Percentiles rank a stretch among this genome's conserved stretches.
Evolutionary conservation across 2,797 vertebrate genomes (phyloP).

Genomic region (Gallinago stenura): DNA sequence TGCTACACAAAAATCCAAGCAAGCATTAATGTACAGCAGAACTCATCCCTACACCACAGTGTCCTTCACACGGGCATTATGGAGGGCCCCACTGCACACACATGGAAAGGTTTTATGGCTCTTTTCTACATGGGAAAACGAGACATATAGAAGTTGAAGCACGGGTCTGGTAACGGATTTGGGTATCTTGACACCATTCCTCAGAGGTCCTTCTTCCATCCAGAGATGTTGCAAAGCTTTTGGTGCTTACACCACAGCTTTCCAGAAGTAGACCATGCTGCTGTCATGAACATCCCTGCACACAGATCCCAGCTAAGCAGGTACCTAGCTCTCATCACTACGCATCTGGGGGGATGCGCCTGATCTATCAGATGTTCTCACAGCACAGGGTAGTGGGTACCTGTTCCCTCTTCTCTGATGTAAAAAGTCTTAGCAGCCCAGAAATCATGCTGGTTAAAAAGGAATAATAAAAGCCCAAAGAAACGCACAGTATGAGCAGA

Average conservation of each 20-base stretch:
- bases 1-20: background rate
- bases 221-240: background rate
- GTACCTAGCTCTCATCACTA: background rate
- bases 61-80: background rate
- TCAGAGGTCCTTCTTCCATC: background rate
- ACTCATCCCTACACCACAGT: accelerated
- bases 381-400: accelerated
- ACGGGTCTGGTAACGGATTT: accelerated
- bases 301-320: background rate
- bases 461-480: background rate
- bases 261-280: background rate
- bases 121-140: background rate
- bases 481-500: background rate
- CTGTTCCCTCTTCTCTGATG: background rate
- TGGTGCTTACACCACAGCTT: background rate
- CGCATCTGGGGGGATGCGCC: background rate
- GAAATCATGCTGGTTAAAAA: background rate
- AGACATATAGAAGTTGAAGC: background rate
- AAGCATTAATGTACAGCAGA: background rate
- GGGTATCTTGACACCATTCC: background rate
- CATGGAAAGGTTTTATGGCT: background rate
- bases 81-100: accelerated
- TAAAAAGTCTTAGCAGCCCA: background rate
- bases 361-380: background rate
- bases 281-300: background rate